Evolutionary conservation across 2,113 vertebrate species (phyloP).

Genomic region (Marmota monax): DNA sequence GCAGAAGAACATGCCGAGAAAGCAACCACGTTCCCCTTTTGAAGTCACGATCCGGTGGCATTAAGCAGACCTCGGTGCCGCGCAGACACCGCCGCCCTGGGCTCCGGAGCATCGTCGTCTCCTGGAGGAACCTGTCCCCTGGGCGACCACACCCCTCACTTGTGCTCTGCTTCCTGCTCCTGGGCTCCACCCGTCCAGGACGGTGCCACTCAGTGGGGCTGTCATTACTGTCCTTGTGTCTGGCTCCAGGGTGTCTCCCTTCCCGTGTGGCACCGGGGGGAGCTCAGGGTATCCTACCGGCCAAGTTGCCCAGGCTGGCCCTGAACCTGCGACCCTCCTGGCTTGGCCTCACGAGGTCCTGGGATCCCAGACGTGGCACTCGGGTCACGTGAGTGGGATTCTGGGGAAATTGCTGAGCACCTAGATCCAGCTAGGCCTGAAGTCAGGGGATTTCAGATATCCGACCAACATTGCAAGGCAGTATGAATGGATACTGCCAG

Average conservation of each 20-base stretch:
- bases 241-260: background rate
- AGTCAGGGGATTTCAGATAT: background rate
- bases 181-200: rapidly evolving
- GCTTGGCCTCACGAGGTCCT: too few relatives aligned
- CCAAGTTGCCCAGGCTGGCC: too few relatives aligned
- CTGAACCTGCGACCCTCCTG: too few relatives aligned
- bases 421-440: background rate
- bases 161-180: background rate
- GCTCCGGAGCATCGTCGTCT: background rate
- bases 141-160: too few relatives aligned
- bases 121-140: rapidly evolving
- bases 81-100: rapidly evolving
- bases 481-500: background rate
- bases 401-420: too few relatives aligned
- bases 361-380: too few relatives aligned
- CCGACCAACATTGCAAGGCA: background rate
- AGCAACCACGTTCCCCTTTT: background rate
- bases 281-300: too few relatives aligned
- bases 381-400: too few relatives aligned
- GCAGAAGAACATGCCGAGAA: background rate
- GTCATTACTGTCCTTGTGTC: rapidly evolving
- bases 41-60: rapidly evolving
- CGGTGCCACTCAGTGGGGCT: rapidly evolving
- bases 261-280: too few relatives aligned
- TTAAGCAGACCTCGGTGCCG: rapidly evolving